These are phyloP conservation scores for Epizoanthus scotinus DNA, from an alignment of 92 coral and sea anemone species.

Conservation along the genomic window DNA sequence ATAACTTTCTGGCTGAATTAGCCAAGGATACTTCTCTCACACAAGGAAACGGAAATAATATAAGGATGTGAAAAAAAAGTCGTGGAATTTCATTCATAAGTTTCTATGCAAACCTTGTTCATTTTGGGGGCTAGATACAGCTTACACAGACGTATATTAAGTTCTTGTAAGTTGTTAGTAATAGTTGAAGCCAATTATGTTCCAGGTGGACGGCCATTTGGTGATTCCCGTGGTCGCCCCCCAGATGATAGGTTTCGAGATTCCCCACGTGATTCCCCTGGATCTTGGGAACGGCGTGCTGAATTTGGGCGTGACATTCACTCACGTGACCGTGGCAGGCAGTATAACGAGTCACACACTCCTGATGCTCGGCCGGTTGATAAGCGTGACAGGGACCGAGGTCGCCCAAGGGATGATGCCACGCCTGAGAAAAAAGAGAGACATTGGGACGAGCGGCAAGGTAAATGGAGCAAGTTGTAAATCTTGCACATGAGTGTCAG, in stretches of 20 bases:
- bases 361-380: conserved; percentile 74
- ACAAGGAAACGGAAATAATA: no score
- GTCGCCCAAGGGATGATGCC: conserved; percentile 63
- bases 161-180: no score
- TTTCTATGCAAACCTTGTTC: no score
- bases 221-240: conserved; percentile 69
- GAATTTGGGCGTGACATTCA: conserved; percentile 69
- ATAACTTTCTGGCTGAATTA: no score
- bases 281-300: conserved; percentile 83
- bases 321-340: conserved; percentile 82
- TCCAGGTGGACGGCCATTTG: conserved; percentile 59
- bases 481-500: conserved; percentile 17
- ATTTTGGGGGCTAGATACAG: no score
- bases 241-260: conserved; percentile 81
- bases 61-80: no score
- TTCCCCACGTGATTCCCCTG: conserved; percentile 78
- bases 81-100: no score
- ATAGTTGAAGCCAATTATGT: no score
- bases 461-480: conserved; percentile 13
- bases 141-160: no score
- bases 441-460: conserved; percentile 68
- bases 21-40: no score
- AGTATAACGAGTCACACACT: conserved; percentile 65
- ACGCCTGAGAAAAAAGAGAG: conserved; percentile 76
- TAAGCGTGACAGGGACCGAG: conserved; percentile 45